Evolutionary conservation across 2,113 vertebrate genomes (phyloP), one percentile per base, ranked within the genome.

Genomic region (Ictalurus punctatus): DNA sequence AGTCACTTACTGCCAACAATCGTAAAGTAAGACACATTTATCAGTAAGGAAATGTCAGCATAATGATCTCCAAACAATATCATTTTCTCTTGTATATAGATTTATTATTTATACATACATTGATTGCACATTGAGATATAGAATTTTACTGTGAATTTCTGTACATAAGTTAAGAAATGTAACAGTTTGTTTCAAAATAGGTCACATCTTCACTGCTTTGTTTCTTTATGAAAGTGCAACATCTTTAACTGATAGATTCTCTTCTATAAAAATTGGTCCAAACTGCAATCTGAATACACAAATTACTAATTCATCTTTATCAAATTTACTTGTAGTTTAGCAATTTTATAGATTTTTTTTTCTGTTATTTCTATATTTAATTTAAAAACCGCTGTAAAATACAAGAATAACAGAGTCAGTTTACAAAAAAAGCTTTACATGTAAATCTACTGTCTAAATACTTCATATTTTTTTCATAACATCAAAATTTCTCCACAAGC

Each of bases 111-210:
- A 89, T 95, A 96, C 96, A 96, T 95, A 95, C 94, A 95, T 93
- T 93, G 94, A 95, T 91, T 94, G 92, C 93, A 94, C 94, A 93
- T 89, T 90, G 83, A 93, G 90, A 95, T 86, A 94, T 93, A 94
- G 94, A 91, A 95, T 96, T 92, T 92, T 95, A 97, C 96, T 96
- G 96, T 93, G 96, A 96, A 95, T 94, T 96, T 94, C 95, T 94
- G 95, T 95, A 96, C 96, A 97, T 96, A 96, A 97, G 96, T 97
- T 97, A 97, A 96, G 93, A 94, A 96, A 96, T 95, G 95, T 97
- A 97, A 95, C 95, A 96, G 95, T 94, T 91, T 93, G 73, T 93
- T 96, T 95, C 92, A 94, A 95, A 95, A 96, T 93, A 95, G 94
- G 95, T 94, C 94, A 94, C 95, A 95, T 92, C 95, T 92, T 91